phyloP scores from a whole-genome alignment of 2,888 invertebrate species.

The Leistus spinibarbis region DNA sequence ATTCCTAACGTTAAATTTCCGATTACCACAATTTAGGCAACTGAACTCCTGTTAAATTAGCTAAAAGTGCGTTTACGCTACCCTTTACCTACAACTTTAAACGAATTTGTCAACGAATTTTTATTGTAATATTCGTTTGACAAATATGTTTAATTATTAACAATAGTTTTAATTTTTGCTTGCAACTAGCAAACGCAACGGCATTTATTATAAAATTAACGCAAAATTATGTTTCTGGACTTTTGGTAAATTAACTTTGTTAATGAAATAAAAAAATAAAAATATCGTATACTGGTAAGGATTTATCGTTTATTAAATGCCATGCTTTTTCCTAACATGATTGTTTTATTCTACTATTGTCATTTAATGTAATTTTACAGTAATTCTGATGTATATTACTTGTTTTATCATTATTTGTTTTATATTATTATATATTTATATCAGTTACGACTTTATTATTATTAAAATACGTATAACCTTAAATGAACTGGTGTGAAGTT shows the following conservation, averaged over 20 bases:
- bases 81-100: constrained; percentile 28
- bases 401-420: constrained; percentile 26
- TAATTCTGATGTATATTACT: constrained; percentile 26
- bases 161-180: constrained; percentile 36
- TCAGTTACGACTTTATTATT: constrained; percentile 12
- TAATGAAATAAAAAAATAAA: background rate
- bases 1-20: background rate
- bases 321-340: constrained; percentile 26
- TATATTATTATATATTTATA: constrained; percentile 33
- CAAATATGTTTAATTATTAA: constrained; percentile 26
- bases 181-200: constrained; percentile 32
- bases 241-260: background rate
- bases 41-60: background rate
- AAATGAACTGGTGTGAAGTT: background rate
- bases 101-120: constrained; percentile 10
- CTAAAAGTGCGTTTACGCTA: background rate
- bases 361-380: constrained; percentile 32
- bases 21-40: background rate
- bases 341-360: background rate
- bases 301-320: constrained; percentile 7
- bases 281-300: background rate
- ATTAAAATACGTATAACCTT: background rate
- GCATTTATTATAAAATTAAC: constrained; percentile 22
- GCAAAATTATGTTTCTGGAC: background rate
- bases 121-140: constrained; percentile 6